Evolutionary conservation across 2,888 invertebrate genomes (phyloP), one percentile per base, ranked within the genome.

Genomic region (Papilio gigon): DNA sequence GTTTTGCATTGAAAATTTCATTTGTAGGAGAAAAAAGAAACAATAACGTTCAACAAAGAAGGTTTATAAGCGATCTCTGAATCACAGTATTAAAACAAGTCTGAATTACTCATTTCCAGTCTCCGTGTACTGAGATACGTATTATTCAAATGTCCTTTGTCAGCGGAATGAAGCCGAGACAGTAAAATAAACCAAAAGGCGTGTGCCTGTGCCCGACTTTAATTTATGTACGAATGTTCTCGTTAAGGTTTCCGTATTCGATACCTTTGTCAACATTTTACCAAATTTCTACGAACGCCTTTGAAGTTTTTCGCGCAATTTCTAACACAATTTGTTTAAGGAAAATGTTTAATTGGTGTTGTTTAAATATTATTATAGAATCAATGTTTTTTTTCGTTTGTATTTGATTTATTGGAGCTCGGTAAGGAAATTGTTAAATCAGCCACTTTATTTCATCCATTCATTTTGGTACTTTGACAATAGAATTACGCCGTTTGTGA

Each of bases 71-170:
- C 71, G 70, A 68, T 71, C 71, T 70, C 68, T 76, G 77, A 77
- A 74, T 77, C 77, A 77, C 72, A 70, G 73, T 71, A 72, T 75
- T 75, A 73, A 77, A 76, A 76, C 74, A 72, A 75, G 71, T 71
- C 74, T 70, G 74, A 72, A 75, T 77, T 77, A 77, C 75, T 78
- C 75, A 76, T 77, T 77, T 73, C 73, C 74, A 74, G 70, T 70
- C 65, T 58, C 44, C 44, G 27, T 72, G 68, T 69, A 66, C 72
- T 56, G 65, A 75, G 74, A 72, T 74, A 73, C 73, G 74, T 74
- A 75, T 77, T 75, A 76, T 75, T 76, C 75, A 73, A 75, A 75
- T 74, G 73, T 76, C 76, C 76, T 77, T 77, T 76, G 77, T 77
- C 75, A 75, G 65, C 73, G 56, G 73, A 74, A 72, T 68, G 71